Percentiles rank a stretch among this genome's conserved stretches.
Conservation (phyloP, 1,140 invertebrate species). For the Psix sp. region DNA sequence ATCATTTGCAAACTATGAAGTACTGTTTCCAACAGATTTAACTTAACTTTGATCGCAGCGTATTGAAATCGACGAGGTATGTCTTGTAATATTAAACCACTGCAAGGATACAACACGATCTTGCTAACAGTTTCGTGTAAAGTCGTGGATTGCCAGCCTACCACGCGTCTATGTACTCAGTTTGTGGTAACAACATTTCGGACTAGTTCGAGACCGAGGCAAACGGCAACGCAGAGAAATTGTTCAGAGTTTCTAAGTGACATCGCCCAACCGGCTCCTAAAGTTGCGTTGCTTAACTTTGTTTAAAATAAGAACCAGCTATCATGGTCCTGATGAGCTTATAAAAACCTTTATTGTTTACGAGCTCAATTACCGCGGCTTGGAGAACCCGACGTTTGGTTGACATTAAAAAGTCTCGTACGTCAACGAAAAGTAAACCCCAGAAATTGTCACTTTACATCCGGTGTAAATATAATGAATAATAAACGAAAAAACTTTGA, state of each 20-base stretch:
- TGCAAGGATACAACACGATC: constrained; percentile 45
- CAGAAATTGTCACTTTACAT: too few species aligned
- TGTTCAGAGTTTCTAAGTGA: constrained; percentile 58
- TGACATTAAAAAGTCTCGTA: neutral
- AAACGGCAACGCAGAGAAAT: constrained; percentile 49
- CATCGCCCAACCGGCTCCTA: constrained; percentile 22
- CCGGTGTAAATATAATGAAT: too few species aligned
- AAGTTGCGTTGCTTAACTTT: constrained; percentile 33
- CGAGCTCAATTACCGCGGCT: constrained; percentile 6
- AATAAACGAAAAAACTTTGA: too few species aligned
- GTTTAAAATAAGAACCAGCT: constrained; percentile 5
- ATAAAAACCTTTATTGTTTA: constrained; percentile 38
- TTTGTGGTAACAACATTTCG: constrained; percentile 33
- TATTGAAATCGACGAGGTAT: constrained; percentile 48
- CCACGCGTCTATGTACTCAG: constrained; percentile 41
- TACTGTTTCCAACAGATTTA: constrained; percentile 36
- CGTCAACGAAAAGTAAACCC: neutral
- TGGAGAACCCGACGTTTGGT: neutral
- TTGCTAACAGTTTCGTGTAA: constrained; percentile 32
- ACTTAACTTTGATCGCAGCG: constrained; percentile 26
- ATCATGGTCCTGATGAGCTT: constrained; percentile 19
- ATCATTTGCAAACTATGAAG: constrained; percentile 23
- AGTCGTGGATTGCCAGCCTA: constrained; percentile 41
- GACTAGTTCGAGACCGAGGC: constrained; percentile 43
- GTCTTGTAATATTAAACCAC: constrained; percentile 49